Conservation (phyloP, 1,140 invertebrate species). For the Ceratina calcarata region DNA sequence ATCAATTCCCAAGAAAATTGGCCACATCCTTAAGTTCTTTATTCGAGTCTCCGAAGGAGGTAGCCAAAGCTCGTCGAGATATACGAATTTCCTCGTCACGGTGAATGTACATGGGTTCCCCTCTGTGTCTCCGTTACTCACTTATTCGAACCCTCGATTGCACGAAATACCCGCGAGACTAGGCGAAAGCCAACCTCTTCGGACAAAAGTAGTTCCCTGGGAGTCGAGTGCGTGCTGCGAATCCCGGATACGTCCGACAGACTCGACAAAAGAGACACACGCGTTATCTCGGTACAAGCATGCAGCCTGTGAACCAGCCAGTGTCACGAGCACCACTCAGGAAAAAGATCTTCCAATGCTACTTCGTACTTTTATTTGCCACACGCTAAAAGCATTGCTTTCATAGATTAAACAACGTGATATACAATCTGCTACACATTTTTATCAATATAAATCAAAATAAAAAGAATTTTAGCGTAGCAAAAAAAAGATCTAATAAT, state of each 20-base stretch:
- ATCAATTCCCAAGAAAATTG: too few relatives aligned
- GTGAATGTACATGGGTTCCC: not conserved
- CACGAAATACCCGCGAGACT: constrained; percentile 18
- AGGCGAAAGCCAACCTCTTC: not conserved
- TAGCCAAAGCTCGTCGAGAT: too few relatives aligned
- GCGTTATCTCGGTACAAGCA: not conserved
- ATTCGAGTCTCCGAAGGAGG: too few relatives aligned
- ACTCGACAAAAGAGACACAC: not conserved
- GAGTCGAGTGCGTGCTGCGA: constrained; percentile 47
- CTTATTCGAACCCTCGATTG: not conserved
- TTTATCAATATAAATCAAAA: too few relatives aligned
- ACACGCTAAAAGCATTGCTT: too few relatives aligned
- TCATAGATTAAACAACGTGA: too few relatives aligned
- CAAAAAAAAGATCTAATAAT: too few relatives aligned
- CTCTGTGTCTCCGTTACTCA: not conserved
- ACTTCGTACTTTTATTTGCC: too few relatives aligned
- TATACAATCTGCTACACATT: too few relatives aligned
- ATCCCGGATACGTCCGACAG: constrained; percentile 39
- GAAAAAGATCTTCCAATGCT: too few relatives aligned
- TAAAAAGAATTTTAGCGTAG: too few relatives aligned
- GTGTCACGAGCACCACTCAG: not conserved
- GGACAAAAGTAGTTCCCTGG: constrained; percentile 48
- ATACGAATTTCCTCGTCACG: not conserved
- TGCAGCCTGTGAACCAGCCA: not conserved
- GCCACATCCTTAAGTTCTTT: too few relatives aligned